Evolutionary conservation across 2,888 invertebrate genomes (phyloP).

Genomic region (Harmothoe impar): DNA sequence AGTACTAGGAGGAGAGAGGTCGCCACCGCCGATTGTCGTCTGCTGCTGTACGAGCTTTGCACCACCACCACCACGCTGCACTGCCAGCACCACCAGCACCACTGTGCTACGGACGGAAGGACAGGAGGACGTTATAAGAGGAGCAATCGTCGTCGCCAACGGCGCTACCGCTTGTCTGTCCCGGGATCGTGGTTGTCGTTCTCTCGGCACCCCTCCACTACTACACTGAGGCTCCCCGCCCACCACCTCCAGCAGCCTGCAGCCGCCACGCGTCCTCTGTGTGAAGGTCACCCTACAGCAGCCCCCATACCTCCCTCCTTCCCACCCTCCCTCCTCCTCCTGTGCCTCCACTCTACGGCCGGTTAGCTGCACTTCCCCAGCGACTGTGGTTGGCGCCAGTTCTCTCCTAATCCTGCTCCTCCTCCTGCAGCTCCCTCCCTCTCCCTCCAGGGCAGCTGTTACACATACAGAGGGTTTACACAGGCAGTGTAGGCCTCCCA

Average conservation of each 20-base stretch:
- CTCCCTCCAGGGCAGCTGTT: background rate
- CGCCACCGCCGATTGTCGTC: constrained; percentile 1
- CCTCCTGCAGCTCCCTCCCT: background rate
- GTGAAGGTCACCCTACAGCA: background rate
- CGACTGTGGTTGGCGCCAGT: background rate
- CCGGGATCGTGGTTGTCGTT: background rate
- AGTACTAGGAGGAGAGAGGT: constrained; percentile 2
- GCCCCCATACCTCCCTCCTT: background rate
- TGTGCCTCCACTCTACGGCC: background rate
- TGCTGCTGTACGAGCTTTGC: background rate
- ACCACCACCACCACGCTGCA: background rate
- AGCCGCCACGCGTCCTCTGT: background rate
- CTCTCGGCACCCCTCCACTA: background rate
- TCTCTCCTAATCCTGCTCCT: constrained; percentile 5
- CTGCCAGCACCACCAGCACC: background rate
- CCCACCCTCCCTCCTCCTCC: background rate
- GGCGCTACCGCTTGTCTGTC: no score
- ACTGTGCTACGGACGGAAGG: no score
- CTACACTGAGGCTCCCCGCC: background rate
- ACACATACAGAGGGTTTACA: background rate
- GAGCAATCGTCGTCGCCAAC: no score
- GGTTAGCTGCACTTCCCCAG: background rate
- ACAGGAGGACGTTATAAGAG: no score
- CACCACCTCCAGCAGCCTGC: background rate
- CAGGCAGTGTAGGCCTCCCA: background rate